These are phyloP conservation scores for Australoheros scitulus DNA, from an alignment of 2,113 vertebrate species.

Conservation along the genomic window DNA sequence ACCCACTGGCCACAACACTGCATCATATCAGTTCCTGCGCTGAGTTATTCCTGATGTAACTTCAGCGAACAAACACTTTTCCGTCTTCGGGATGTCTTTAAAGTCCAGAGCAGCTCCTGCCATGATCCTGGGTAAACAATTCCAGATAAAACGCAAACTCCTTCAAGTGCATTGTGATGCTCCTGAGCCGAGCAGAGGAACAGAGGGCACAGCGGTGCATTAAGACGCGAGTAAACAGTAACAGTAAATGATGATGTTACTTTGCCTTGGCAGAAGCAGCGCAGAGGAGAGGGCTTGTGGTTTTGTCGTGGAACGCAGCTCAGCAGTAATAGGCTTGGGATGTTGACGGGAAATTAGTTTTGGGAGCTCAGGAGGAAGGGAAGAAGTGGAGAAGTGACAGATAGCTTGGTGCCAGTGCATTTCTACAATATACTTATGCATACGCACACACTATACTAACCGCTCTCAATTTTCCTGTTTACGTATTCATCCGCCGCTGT, in stretches of 20 bases:
- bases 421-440: conserved; percentile 1
- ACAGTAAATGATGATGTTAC: conserved; percentile 62
- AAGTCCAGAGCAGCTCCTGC: conserved; percentile 1
- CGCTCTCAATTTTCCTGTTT: conserved; percentile 31
- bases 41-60: background rate
- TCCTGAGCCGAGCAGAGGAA: conserved; percentile 28
- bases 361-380: conserved; percentile 60
- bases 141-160: conserved; percentile 8
- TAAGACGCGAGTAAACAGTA: conserved; percentile 58
- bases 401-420: conserved; percentile 24
- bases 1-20: background rate
- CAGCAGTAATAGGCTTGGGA: conserved; percentile 61
- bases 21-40: background rate
- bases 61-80: conserved; percentile 17
- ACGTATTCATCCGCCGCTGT: conserved; percentile 25
- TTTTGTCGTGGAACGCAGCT: conserved; percentile 47
- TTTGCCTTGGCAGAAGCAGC: conserved; percentile 39
- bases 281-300: conserved; percentile 23
- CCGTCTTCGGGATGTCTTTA: background rate
- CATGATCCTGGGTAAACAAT: conserved; percentile 30
- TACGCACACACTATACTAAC: conserved; percentile 4
- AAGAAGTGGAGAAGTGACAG: conserved; percentile 45
- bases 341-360: conserved; percentile 69
- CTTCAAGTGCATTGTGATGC: conserved; percentile 28
- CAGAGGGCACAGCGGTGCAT: conserved; percentile 39